Conservation (phyloP, 2,797 vertebrate species). For the Carapus acus region DNA sequence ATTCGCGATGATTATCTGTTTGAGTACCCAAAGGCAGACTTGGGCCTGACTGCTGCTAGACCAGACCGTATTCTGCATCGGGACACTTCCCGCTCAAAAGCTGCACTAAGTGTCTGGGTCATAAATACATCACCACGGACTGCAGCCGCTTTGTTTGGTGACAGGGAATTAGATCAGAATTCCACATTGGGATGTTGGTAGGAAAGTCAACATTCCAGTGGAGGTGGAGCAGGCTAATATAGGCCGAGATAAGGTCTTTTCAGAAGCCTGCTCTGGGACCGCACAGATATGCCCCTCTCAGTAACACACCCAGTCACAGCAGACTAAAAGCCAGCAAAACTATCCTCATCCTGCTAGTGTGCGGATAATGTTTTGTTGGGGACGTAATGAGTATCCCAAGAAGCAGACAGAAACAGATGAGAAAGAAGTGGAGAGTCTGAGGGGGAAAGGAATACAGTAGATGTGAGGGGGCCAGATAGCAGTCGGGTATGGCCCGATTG, state of each 20-base stretch:
- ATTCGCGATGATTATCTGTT: slow-evolving; percentile 39
- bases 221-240: slow-evolving; percentile 36
- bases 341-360: not conserved
- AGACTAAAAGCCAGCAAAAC: slow-evolving; percentile 2
- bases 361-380: slow-evolving; percentile 3
- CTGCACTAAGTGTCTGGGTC: slow-evolving; percentile 42
- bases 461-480: slow-evolving; percentile 33
- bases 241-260: slow-evolving; percentile 47
- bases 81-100: slow-evolving; percentile 44
- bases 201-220: slow-evolving; percentile 68
- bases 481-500: slow-evolving; percentile 46
- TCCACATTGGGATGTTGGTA: slow-evolving; percentile 69
- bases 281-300: slow-evolving; percentile 20
- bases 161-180: slow-evolving; percentile 66
- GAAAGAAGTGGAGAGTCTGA: slow-evolving; percentile 7
- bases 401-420: slow-evolving; percentile 16
- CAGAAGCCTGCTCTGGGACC: slow-evolving; percentile 25
- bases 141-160: slow-evolving; percentile 58
- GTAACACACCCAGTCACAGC: slow-evolving; percentile 25
- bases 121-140: slow-evolving; percentile 61
- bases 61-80: slow-evolving; percentile 53
- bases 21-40: slow-evolving; percentile 21
- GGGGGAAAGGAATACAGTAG: slow-evolving; percentile 1
- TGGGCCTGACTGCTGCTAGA: slow-evolving; percentile 44
- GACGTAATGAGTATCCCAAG: slow-evolving; percentile 1